Evolutionary conservation across 2,113 vertebrate genomes (phyloP).

Genomic region (Aythya baeri): DNA sequence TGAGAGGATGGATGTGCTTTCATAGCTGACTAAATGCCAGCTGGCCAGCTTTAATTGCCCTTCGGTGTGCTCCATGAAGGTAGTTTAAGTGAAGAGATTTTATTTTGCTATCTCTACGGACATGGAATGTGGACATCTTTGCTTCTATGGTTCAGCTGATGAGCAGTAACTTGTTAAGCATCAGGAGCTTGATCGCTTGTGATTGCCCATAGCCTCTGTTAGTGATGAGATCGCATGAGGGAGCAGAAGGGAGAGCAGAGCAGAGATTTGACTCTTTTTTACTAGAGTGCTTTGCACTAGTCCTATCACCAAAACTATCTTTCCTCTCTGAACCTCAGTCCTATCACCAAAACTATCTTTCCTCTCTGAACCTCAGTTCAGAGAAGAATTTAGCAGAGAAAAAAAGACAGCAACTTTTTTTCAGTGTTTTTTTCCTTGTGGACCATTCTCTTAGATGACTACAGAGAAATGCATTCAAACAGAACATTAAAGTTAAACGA

Average conservation of each 20-base stretch:
- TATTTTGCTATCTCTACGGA: neutral
- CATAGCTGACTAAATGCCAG: slow-evolving; percentile 32
- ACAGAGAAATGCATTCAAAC: slow-evolving; percentile 58
- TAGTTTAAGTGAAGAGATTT: neutral
- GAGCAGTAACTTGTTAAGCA: slow-evolving; percentile 31
- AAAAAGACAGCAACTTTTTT: neutral
- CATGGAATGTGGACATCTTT: slow-evolving; percentile 5
- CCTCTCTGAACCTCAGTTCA: slow-evolving; percentile 21
- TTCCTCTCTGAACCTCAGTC: neutral
- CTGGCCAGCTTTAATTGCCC: slow-evolving; percentile 34
- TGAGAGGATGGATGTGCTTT: slow-evolving; percentile 12
- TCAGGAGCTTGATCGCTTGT: neutral
- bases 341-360: neutral
- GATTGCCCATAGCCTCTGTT: neutral
- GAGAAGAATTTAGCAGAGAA: slow-evolving; percentile 3
- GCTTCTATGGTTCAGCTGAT: neutral
- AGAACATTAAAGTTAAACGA: slow-evolving; percentile 68
- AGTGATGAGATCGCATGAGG: neutral
- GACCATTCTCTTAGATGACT: slow-evolving; percentile 51
- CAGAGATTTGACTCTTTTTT: slow-evolving; percentile 2
- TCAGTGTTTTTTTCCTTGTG: slow-evolving; percentile 12
- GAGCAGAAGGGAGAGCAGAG: neutral
- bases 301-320: neutral
- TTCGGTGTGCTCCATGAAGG: slow-evolving; percentile 1
- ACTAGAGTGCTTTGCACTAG: neutral